Evolutionary conservation across 2,113 vertebrate species (phyloP), one percentile per base, ranked within the genome.

Genomic region (Lonchura striata): DNA sequence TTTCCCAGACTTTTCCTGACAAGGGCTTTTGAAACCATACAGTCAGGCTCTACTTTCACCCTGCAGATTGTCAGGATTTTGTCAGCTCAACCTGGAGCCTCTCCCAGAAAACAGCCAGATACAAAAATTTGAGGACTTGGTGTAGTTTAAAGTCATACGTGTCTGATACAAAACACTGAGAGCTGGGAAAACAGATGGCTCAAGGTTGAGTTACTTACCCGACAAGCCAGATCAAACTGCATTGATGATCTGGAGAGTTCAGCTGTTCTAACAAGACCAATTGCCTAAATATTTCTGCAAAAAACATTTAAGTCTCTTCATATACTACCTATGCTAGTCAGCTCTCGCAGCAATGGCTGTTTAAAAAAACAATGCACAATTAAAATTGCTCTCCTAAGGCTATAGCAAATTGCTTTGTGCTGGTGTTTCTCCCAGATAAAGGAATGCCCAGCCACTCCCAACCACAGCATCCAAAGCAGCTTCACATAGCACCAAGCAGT

Each of bases 341-440:
- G 22, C 7, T 63, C 25, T 63, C 25, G 28, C 5, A 60, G 10
- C 11, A 69, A n/a, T 3, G 64, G 4, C 5, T 20, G 7, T n/a
- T 63, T 3, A 4, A 57, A 86, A 77, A 61, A 35, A 27, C 4
- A 33, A 12, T 2, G 8, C 13, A 22, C 0, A 0, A 31, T 78
- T 39, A 37, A 63, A 77, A 59, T 42, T 13, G 13, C 28, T 72
- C 75, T 75, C 47, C 53, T 42, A 59, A 50, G 46, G 23, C n/a
- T n/a, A n/a, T 10, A 15, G 25, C 15, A 81, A 57, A 41, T 28
- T 13, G 11, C 52, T 31, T 12, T 44, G 30, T 69, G 21, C 24
- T 31, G 22, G 49, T 30, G 20, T 28, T 68, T 37, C 33, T 50
- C 5, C 4, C 22, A 64, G 30, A 6, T 7, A 31, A 54, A 46